phyloP scores from a whole-genome alignment of 2,797 vertebrate genomes.

The Anabacerthia variegaticeps region DNA sequence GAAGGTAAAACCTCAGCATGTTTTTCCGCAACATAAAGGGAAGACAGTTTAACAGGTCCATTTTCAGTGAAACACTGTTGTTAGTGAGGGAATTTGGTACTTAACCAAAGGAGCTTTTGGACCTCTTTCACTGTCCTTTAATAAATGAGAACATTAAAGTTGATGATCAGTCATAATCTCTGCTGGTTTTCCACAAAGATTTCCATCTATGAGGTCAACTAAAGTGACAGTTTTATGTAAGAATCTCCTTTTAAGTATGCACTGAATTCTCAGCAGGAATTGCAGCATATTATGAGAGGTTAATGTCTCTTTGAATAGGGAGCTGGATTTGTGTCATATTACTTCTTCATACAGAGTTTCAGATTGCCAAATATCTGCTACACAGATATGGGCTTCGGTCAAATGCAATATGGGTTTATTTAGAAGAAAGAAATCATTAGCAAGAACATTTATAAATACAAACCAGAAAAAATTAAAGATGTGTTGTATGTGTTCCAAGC shows the following conservation, averaged over 20 bases:
- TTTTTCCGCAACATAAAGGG: neutral
- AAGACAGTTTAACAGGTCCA: neutral
- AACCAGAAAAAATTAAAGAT: neutral
- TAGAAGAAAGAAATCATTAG: neutral
- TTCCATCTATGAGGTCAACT: neutral
- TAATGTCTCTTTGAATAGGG: neutral
- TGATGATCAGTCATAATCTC: neutral
- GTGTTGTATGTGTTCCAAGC: neutral
- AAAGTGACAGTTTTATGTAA: neutral
- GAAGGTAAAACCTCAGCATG: neutral
- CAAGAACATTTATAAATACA: neutral
- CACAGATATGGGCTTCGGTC: neutral
- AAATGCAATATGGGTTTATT: neutral
- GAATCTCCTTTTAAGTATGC: neutral
- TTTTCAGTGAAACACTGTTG: neutral
- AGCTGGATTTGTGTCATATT: neutral
- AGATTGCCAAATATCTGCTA: neutral
- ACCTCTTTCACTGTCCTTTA: neutral
- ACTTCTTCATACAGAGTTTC: neutral
- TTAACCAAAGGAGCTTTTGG: neutral
- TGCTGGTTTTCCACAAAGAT: neutral
- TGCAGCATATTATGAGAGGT: neutral
- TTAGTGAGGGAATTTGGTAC: neutral
- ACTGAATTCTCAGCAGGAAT: slow-evolving; percentile 1
- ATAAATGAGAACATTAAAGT: neutral